Evolutionary conservation across 2,888 invertebrate species (phyloP), one percentile per base, ranked within the genome.

Genomic region (Ophion ventricosus): DNA sequence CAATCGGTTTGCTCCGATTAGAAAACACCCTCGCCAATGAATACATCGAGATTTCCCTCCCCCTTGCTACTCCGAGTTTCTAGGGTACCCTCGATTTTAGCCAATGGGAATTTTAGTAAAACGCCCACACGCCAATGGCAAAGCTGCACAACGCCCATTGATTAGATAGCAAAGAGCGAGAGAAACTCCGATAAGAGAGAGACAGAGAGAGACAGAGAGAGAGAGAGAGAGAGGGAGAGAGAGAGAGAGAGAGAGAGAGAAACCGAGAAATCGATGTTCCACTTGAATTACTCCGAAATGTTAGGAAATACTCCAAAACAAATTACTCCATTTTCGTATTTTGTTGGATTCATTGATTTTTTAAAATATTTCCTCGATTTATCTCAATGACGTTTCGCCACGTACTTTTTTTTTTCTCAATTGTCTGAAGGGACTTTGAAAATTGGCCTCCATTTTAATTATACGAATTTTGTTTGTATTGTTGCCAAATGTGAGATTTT

Each of bases 101-200:
- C 87, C 86, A 87, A 87, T 87, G 76, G 56, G 75, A 82, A 69
- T 25, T 17, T 79, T 49, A 26, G 64, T 89, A 91, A 90, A 90
- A 91, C 92, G 92, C 92, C 93, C 92, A 92, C 92, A 89, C 89
- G 84, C 92, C 92, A 93, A 92, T 92, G 87, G 90, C 87, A 88
- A 89, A 88, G 88, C 86, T 87, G 83, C 85, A 89, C 87, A 89
- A 92, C 93, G 93, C 93, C 93, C 92, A 92, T 91, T 91, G 92
- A 92, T 92, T 92, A 92, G 91, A 91, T 89, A 89, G 84, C 78
- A 88, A 54, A 63, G 40, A 35, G 56, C 20, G 63, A 74, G 59
- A 74, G 64, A 78, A 57, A 57, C 8, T 64, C 11, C 2, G 35
- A 43, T 26, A 40, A n/a, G 56, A 11, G 26, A n/a, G 43, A 74